Conservation (phyloP, 92 coral and sea anemone species). For the Chrysogorgia sp. region DNA sequence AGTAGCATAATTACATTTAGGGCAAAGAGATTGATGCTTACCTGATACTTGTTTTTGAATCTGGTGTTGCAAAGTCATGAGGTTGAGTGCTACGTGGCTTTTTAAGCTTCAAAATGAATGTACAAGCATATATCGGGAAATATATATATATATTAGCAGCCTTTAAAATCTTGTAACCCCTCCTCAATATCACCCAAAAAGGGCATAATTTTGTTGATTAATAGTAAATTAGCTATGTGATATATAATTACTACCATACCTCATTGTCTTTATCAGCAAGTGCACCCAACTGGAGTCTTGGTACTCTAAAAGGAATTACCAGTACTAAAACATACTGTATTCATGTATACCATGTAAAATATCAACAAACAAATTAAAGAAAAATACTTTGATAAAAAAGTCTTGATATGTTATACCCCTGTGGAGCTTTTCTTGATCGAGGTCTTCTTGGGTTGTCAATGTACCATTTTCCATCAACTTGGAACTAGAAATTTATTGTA, state of each 20-base stretch:
- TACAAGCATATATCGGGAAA: no score
- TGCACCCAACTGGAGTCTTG: conserved; percentile 78
- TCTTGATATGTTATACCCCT: conserved; percentile 65
- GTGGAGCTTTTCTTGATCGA: conserved; percentile 79
- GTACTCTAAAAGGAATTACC: conserved; percentile 64
- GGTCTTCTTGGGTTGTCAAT: conserved; percentile 64
- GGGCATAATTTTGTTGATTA: no score
- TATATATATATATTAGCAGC: background rate
- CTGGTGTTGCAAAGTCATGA: conserved; percentile 14
- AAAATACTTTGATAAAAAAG: no score
- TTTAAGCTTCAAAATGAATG: conserved; percentile 33
- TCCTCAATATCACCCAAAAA: no score
- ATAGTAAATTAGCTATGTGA: background rate
- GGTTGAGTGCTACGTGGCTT: conserved; percentile 18
- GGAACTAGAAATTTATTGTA: conserved; percentile 47
- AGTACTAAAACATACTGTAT: background rate
- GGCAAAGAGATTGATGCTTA: no score
- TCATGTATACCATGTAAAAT: no score
- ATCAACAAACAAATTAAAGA: background rate
- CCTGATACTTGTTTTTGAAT: conserved; percentile 40
- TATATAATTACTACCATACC: conserved; percentile 44
- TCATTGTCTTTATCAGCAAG: conserved; percentile 82
- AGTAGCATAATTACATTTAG: no score
- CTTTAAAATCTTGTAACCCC: no score
- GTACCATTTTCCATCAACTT: conserved; percentile 65